Evolutionary conservation across 2,888 invertebrate species (phyloP), one percentile per base, ranked within the genome.

Genomic region (Caenorhabditis sp.): DNA sequence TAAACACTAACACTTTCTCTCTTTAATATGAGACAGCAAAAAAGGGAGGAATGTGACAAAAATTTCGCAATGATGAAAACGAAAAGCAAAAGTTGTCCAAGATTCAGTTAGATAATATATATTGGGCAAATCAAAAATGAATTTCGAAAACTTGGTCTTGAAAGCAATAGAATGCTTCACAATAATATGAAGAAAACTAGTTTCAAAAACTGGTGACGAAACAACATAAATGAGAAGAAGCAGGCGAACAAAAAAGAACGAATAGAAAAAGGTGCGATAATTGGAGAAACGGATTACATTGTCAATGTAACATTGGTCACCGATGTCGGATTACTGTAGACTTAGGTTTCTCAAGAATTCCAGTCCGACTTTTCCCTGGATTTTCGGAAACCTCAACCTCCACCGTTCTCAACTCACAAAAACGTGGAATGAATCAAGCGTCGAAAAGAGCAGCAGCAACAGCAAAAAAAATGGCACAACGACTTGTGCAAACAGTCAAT

Each of bases 181-280:
- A 10, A 17, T 17, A 43, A 43, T 17, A 14, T 12, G 17, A 43
- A 43, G 3, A 43, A 17, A 43, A 43, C 43, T 43, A 43, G 43
- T 43, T 43, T 43, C 43, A 17, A 43, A 31, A 43, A 43, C 43
- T 10, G 43, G 17, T 17, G 17, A 43, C 17, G 43, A 43, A 43
- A 43, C 43, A 43, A 3, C 17, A 17, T 10, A 17, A 43, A 43
- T 10, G 17, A 17, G 17, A 3, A 17, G 43, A 43, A 55, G 19
- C 4, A 19, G 27, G 21, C n/a, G n/a, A n/a, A n/a, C n/a, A n/a
- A n/a, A n/a, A n/a, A n/a, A n/a, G n/a, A n/a, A n/a, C n/a, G n/a
- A n/a, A n/a, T n/a, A n/a, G n/a, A n/a, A n/a, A 55, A 27, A 55
- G 17, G 24, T 55, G 55, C 55, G 55, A 26, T 55, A 27, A 26